Percentiles rank a stretch among this genome's conserved stretches.
Conservation (phyloP, 92 coral and sea anemone species). For the Pocillopora meandrina region DNA sequence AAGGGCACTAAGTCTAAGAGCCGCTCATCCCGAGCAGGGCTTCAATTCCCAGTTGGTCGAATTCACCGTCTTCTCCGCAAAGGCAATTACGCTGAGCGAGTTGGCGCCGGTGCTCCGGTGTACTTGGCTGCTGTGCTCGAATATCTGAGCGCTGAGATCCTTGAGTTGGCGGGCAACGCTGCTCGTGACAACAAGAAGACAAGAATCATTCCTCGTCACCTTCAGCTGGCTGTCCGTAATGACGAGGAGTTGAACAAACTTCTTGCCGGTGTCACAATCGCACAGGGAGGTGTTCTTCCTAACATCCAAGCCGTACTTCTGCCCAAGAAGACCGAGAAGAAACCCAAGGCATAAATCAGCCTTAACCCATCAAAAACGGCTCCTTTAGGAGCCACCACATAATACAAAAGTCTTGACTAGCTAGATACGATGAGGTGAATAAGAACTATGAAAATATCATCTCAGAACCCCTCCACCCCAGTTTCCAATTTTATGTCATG, state of each 20-base stretch:
- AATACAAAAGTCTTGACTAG: no score
- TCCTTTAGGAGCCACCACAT: slow-evolving; percentile 71
- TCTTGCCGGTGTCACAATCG: slow-evolving; percentile 58
- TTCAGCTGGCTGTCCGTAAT: slow-evolving; percentile 62
- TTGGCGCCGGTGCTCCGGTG: slow-evolving; percentile 69
- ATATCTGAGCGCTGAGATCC: slow-evolving; percentile 58
- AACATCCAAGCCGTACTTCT: slow-evolving; percentile 67
- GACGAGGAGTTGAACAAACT: slow-evolving; percentile 66
- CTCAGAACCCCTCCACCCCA: no score
- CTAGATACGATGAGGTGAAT: no score
- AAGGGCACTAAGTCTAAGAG: slow-evolving; percentile 66
- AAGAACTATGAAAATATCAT: no score
- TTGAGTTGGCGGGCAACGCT: slow-evolving; percentile 71
- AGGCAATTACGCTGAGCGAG: slow-evolving; percentile 59
- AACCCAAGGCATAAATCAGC: not conserved
- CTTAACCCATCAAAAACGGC: no score
- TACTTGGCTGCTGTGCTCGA: slow-evolving; percentile 60
- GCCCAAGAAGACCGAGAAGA: slow-evolving; percentile 67
- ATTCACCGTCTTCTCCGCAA: slow-evolving; percentile 56
- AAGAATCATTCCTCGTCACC: slow-evolving; percentile 56
- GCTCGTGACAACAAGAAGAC: slow-evolving; percentile 66
- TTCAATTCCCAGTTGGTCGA: slow-evolving; percentile 65
- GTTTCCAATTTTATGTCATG: no score
- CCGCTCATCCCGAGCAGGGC: slow-evolving; percentile 66
- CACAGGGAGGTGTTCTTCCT: slow-evolving; percentile 55